Base-by-base conservation (phyloP, 2,888 invertebrate species). In the Rhaphigaster nebulosa region DNA sequence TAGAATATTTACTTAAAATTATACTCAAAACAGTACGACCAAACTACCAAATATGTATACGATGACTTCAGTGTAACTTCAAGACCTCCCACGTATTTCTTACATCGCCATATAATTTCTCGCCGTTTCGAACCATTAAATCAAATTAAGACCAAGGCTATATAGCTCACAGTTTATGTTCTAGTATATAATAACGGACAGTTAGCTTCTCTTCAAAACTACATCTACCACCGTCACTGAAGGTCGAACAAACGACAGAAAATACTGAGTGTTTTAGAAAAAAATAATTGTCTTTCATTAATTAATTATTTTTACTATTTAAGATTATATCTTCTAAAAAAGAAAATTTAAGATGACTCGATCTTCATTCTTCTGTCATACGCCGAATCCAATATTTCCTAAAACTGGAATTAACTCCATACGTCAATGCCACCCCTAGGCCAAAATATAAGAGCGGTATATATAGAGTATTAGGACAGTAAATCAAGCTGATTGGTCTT, bases 401-500 rank as follows among this genome's bases (percentile, higher is more conserved):
- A 65, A 65, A 76, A 76, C 23, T 38, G 20, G 34, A 38, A 76
- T 76, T 20, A 5, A 76, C 70, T 76, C 20, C 70, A 6, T 23
- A 38, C 34, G 70, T 76, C 70, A 76, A 38, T 38, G 70, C 20
- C 20, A 38, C 34, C 70, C 20, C 10, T 8, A 38, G 38, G 20
- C 38, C 20, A 76, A 76, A 76, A 76, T 38, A 76, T 76, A 76
- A 76, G 34, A 20, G 70, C 18, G 70, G n/a, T 76, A 76, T 76
- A 76, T 76, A 76, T 76, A 38, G 34, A 34, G 34, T 76, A 76
- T 76, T 38, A 76, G 70, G 70, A 8, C n/a, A 10, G n/a, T 84
- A 84, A 84, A 84, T 84, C 84, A 84, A 41, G n/a, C 45, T 84
- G 45, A 84, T 84, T 84, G 84, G 84, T 45, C 84, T 84, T 84